Percentiles rank a stretch among this genome's conserved stretches.
Evolutionary conservation across 2,113 vertebrate genomes (phyloP).

Genomic region (Jacana jacana): DNA sequence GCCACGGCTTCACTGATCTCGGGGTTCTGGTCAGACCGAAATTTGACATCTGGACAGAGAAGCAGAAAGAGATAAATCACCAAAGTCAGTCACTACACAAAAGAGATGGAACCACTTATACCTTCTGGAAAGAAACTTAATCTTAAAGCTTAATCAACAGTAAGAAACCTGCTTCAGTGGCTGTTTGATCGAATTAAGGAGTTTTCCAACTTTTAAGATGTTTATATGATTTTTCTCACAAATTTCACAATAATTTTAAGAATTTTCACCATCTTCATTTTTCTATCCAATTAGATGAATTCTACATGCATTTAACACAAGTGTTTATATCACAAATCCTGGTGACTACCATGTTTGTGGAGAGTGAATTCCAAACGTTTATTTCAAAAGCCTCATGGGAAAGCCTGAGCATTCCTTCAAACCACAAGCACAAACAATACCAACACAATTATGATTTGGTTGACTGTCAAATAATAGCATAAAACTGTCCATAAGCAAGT

Average conservation of each 20-base stretch:
- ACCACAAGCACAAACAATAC: not conserved
- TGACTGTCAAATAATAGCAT: not conserved
- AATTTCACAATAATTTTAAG: not conserved
- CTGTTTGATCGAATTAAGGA: not conserved
- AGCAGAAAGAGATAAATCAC: not conserved
- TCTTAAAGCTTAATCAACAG: not conserved
- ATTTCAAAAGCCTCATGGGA: not conserved
- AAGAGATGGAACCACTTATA: not conserved
- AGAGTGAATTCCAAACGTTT: not conserved
- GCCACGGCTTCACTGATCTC: not conserved
- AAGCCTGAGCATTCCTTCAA: not conserved
- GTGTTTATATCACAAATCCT: not conserved
- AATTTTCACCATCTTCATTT: not conserved
- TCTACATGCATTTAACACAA: not conserved
- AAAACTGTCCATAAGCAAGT: not conserved
- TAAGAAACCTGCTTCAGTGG: not conserved
- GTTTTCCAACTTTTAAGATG: not conserved
- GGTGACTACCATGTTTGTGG: not conserved
- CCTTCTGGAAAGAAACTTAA: not conserved
- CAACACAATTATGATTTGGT: not conserved
- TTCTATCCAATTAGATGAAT: not conserved
- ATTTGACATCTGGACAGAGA: not conserved
- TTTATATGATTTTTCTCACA: not conserved
- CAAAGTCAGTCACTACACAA: not conserved
- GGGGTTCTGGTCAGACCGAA: not conserved